Base-by-base conservation (phyloP, 2,888 invertebrate species). In the Laspeyria flexula region DNA sequence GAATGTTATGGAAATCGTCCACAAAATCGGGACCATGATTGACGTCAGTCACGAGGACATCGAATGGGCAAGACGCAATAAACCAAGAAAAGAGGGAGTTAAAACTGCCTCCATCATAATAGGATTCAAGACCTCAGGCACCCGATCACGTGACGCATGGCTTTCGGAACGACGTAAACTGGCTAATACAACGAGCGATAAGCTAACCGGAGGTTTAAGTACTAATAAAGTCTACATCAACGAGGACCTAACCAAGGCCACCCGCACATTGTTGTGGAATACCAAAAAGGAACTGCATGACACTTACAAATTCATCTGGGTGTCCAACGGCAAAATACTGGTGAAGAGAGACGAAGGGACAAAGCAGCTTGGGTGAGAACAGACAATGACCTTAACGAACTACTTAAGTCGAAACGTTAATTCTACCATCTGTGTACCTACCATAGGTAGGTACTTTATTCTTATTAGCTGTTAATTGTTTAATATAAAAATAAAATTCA, bases 221-320 rank as follows among this genome's bases (percentile, higher is more conserved):
- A 41, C 7, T 0, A 37, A 11, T 12, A 51, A 51, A 35, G 33
- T 51, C 1, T 51, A 31, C 12, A 44, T 42, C 0, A 42, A 42
- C 12, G 41, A 42, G 10, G 41, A 42, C 12, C 13, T 42, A 12
- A 31, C 41, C 0, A 31, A 31, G 12, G 13, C 31, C 1, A 31
- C 41, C 0, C 16, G 30, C 0, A 12, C 7, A 0, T 15, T 42
- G 10, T 10, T 42, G 2, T 42, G 41, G 41, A 43, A 35, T n/a
- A 21, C 41, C 10, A 51, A 44, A 13, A 51, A 18, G 7, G 38
- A 51, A 18, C 37, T 51, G 6, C 11, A 52, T n/a, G 45, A 27
- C 15, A 11, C 21, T 1, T 52, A 46, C 7, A 42, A 38, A 9
- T 52, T 23, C 10, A 34, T 46, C 27, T 43, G 39, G 45, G 30